Evolutionary conservation across 2,113 vertebrate genomes (phyloP).

Genomic region (Silurus meridionalis): DNA sequence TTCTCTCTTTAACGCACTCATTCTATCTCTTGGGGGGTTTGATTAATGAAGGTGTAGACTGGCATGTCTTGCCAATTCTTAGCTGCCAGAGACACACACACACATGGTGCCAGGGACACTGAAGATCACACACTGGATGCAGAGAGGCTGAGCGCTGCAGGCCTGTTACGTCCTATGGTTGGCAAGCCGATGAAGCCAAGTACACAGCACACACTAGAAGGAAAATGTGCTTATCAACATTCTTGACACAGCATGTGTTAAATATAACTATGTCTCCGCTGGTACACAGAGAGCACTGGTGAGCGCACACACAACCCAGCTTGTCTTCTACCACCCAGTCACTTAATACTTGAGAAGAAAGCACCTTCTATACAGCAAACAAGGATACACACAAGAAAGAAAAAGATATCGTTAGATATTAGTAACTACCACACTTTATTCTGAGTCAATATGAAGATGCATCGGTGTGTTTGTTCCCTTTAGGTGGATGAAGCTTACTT

Average conservation of each 20-base stretch:
- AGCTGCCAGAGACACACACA: slow-evolving; percentile 26
- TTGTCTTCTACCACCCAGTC: not conserved
- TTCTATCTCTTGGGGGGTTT: slow-evolving; percentile 29
- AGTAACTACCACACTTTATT: not conserved
- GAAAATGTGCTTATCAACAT: slow-evolving; percentile 21
- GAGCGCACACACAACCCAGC: not conserved
- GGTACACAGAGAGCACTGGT: not conserved
- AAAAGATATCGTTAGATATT: not conserved
- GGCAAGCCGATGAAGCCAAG: not conserved
- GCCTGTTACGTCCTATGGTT: slow-evolving; percentile 2
- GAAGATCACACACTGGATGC: slow-evolving; percentile 1
- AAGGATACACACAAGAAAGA: not conserved
- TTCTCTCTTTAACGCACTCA: slow-evolving; percentile 14
- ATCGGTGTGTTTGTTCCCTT: not conserved
- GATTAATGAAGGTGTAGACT: slow-evolving; percentile 47
- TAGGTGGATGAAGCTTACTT: not conserved
- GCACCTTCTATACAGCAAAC: not conserved
- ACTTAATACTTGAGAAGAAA: not conserved
- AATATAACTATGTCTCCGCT: slow-evolving; percentile 14
- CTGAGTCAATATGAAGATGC: not conserved
- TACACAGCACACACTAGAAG: not conserved
- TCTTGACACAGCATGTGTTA: slow-evolving; percentile 25
- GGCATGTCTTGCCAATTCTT: slow-evolving; percentile 30
- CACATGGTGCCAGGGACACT: slow-evolving; percentile 30
- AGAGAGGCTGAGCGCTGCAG: slow-evolving; percentile 1